phyloP scores from a whole-genome alignment of 2,113 vertebrate species.

The Psittacara wagleri region DNA sequence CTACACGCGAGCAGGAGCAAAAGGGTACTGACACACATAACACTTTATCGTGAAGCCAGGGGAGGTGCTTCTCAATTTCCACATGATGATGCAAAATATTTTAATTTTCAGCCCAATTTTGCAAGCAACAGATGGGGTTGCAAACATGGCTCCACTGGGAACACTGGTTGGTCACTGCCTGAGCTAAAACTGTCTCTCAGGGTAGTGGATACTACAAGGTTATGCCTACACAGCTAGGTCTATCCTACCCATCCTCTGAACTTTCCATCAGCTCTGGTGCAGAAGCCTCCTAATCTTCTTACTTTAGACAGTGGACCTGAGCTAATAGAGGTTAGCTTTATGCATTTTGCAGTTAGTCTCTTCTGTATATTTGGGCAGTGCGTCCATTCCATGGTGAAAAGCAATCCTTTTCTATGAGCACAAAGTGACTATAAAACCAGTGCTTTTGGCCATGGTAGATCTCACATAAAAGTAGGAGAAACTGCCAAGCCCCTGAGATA shows the following conservation, averaged over 20 bases:
- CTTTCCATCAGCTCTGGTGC: background rate
- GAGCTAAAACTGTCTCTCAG: background rate
- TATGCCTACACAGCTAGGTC: too few relatives aligned
- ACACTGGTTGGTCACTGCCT: background rate
- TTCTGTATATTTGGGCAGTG: too few relatives aligned
- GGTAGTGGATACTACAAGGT: too few relatives aligned
- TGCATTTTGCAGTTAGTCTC: background rate
- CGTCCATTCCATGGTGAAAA: background rate
- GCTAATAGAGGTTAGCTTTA: background rate
- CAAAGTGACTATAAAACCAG: background rate
- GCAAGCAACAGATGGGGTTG: background rate
- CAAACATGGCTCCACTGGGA: background rate
- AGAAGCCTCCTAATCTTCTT: background rate
- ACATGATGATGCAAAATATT: background rate
- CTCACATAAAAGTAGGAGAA: background rate
- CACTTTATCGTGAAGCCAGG: too few relatives aligned
- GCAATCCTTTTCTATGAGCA: background rate
- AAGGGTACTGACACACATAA: background rate
- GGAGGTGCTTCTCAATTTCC: background rate
- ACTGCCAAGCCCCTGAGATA: too few relatives aligned
- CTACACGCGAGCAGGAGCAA: background rate
- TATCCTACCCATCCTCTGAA: background rate
- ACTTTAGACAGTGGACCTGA: background rate
- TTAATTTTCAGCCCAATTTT: background rate
- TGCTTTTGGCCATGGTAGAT: background rate